A percentile compares a stretch with the other conserved stretches of the same genome.
Conservation (phyloP, 2,797 vertebrate species). For the Otolemur crassicaudatus region DNA sequence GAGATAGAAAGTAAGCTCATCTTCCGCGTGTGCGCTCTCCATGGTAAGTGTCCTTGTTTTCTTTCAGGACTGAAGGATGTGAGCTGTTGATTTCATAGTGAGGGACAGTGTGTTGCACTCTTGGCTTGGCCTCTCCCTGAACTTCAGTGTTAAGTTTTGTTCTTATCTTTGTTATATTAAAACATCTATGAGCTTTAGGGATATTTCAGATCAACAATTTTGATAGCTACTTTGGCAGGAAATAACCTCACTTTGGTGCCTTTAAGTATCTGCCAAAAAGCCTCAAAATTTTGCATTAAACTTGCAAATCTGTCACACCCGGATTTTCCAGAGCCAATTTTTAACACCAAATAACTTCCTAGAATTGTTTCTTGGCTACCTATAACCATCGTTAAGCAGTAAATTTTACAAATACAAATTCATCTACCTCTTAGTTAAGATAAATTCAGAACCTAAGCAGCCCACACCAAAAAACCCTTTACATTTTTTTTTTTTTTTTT, state of each 20-base stretch:
- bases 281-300: constrained; percentile 31
- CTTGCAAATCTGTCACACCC: background rate
- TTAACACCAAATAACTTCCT: constrained; percentile 41
- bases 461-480: background rate
- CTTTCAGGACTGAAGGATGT: background rate
- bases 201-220: background rate
- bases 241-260: background rate
- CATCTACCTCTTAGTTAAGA: constrained; percentile 9
- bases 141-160: background rate
- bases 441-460: background rate
- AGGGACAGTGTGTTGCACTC: background rate
- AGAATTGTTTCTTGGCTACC: background rate
- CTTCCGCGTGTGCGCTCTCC: constrained; percentile 77
- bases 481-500: no score
- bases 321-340: constrained; percentile 31
- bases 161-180: background rate
- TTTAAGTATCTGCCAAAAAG: constrained; percentile 26
- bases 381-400: background rate
- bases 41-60: constrained; percentile 63
- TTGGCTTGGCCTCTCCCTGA: background rate
- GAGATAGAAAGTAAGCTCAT: constrained; percentile 73
- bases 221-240: background rate
- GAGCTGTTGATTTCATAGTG: background rate
- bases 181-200: background rate
- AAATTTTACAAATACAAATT: constrained; percentile 31